Evolutionary conservation across 2,113 vertebrate genomes (phyloP).

Genomic region (Ptyas mucosa): DNA sequence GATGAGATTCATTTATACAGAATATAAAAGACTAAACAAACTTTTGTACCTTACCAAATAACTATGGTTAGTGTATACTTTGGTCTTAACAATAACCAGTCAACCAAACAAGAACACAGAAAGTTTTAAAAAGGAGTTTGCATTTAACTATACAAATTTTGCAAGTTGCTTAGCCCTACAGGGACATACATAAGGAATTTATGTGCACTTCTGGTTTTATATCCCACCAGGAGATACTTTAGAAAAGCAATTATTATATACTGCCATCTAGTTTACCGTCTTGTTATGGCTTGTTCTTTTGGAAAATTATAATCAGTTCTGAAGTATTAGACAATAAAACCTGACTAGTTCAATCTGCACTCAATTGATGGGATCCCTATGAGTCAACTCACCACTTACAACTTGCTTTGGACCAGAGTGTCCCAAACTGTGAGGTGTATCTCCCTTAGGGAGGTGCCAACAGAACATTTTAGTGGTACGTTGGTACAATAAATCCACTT

Average conservation of each 20-base stretch:
- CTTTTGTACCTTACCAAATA: background rate
- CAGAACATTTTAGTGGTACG: background rate
- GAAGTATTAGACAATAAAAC: accelerated
- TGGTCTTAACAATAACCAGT: background rate
- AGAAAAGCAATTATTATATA: background rate
- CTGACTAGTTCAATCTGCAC: background rate
- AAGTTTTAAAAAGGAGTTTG: background rate
- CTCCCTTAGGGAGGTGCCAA: background rate
- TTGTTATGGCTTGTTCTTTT: accelerated
- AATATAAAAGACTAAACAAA: background rate
- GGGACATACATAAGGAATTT: slow-evolving; percentile 33
- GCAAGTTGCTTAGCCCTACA: background rate
- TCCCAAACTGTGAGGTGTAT: background rate
- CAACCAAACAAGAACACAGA: background rate
- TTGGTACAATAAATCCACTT: background rate
- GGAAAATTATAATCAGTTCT: background rate
- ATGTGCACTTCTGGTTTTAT: slow-evolving; percentile 27
- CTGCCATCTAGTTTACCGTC: slow-evolving; percentile 49
- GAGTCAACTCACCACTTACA: background rate
- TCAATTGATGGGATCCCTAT: background rate
- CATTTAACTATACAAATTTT: slow-evolving; percentile 28
- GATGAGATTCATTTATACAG: background rate
- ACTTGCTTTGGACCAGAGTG: background rate
- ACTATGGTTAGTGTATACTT: background rate
- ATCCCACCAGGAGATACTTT: background rate